Conservation (phyloP, 1,140 invertebrate species). For the Lepidurus apus region DNA sequence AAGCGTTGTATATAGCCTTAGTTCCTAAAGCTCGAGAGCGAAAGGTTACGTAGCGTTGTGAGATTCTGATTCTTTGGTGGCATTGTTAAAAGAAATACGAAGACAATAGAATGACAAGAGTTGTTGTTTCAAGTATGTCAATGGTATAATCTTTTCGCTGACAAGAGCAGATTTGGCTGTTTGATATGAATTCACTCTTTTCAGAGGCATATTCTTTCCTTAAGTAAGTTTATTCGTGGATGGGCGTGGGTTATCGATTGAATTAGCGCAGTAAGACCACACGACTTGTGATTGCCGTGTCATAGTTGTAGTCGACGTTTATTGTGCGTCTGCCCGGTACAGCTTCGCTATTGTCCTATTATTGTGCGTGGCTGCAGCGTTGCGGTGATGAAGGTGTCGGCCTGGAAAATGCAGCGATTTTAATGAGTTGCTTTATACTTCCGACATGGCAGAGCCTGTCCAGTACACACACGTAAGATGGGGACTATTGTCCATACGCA, state of each 20-base stretch:
- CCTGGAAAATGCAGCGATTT: constrained; percentile 9
- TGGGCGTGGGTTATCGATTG: background rate
- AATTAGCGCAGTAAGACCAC: background rate
- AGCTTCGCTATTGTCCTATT: constrained; percentile 1
- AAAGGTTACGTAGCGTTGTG: constrained; percentile 12
- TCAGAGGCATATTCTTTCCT: background rate
- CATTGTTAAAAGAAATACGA: background rate
- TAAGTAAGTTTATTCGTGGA: background rate
- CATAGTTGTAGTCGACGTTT: background rate
- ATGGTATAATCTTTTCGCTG: background rate
- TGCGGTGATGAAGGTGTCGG: constrained; percentile 6
- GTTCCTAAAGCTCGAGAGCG: background rate
- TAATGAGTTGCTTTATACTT: background rate
- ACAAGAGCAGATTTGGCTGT: background rate
- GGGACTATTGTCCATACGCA: background rate
- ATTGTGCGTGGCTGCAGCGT: background rate
- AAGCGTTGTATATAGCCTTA: background rate
- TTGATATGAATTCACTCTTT: background rate
- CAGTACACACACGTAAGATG: background rate
- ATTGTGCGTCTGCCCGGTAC: constrained; percentile 16
- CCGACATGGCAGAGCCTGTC: background rate
- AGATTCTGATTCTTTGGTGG: background rate
- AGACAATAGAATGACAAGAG: constrained; percentile 5
- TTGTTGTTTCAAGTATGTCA: constrained; percentile 9
- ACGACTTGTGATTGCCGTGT: constrained; percentile 13